Evolutionary conservation across 1,140 invertebrate species (phyloP).

Genomic region (Drosophila takahashii): DNA sequence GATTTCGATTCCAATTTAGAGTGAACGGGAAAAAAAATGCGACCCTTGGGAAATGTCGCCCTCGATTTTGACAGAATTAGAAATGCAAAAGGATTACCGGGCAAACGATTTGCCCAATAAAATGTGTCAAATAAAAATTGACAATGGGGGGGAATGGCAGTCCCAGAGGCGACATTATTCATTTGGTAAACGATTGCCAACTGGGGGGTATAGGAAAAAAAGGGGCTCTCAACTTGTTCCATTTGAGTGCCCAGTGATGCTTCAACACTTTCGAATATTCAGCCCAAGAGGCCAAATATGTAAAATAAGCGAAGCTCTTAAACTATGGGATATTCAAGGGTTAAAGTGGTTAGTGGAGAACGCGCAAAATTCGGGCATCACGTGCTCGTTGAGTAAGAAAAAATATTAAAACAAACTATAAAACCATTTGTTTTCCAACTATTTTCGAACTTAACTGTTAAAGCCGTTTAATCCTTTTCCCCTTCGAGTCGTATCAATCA

Average conservation of each 20-base stretch:
- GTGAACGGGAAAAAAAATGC: conserved; percentile 32
- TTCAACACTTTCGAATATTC: conserved; percentile 20
- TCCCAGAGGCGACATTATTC: conserved; percentile 41
- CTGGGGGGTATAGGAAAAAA: conserved; percentile 1
- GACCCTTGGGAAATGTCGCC: conserved; percentile 56
- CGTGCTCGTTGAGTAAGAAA: conserved; percentile 10
- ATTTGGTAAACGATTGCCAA: conserved; percentile 53
- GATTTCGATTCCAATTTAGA: conserved; percentile 55
- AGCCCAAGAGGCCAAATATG: neutral
- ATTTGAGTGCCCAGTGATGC: conserved; percentile 23
- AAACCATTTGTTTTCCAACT: neutral
- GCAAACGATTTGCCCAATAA: conserved; percentile 63
- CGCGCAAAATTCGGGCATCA: conserved; percentile 29
- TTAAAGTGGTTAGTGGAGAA: neutral
- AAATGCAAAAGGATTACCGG: conserved; percentile 61
- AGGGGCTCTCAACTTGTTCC: conserved; percentile 9
- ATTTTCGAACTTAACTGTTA: conserved; percentile 61
- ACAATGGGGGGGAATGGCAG: conserved; percentile 50
- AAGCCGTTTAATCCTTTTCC: conserved; percentile 10
- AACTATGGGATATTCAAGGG: neutral
- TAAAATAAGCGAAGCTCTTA: conserved; percentile 25
- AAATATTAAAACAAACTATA: neutral
- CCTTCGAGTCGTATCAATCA: conserved; percentile 40
- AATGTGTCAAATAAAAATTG: conserved; percentile 77
- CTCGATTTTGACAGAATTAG: conserved; percentile 54